phyloP scores from a whole-genome alignment of 2,113 vertebrate species.

The Triplophysa rosa region DNA sequence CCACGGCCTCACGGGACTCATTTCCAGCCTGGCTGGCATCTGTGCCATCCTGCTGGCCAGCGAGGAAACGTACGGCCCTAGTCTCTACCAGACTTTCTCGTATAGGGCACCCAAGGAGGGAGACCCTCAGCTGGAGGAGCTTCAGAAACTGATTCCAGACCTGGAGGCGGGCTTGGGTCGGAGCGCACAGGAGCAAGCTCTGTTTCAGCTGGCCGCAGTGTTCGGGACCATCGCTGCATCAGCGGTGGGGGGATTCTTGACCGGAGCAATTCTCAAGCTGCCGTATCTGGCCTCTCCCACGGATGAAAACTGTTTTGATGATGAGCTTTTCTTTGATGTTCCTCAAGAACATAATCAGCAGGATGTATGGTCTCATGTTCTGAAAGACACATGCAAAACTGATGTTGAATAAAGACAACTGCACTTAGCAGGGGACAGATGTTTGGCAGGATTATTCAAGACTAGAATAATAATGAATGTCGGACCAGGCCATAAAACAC shows the following conservation, averaged over 20 bases:
- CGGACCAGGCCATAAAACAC: neutral
- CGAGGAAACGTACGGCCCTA: constrained; percentile 65
- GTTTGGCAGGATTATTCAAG: neutral
- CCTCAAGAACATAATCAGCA: constrained; percentile 59
- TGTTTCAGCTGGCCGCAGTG: constrained; percentile 74
- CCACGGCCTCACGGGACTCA: constrained; percentile 79
- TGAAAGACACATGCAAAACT: constrained; percentile 7
- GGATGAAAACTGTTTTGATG: constrained; percentile 76
- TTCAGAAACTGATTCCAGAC: constrained; percentile 66
- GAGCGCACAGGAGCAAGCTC: constrained; percentile 67
- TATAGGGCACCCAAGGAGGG: constrained; percentile 59
- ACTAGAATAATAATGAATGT: neutral
- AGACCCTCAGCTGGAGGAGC: constrained; percentile 58
- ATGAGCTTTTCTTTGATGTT: constrained; percentile 75
- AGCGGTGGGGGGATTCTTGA: constrained; percentile 69
- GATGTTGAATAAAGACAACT: constrained; percentile 7
- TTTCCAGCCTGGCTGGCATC: constrained; percentile 73
- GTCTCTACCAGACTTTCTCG: constrained; percentile 67
- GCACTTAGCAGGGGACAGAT: neutral
- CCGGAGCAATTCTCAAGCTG: constrained; percentile 69
- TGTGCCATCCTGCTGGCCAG: constrained; percentile 67
- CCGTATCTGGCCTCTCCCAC: constrained; percentile 70
- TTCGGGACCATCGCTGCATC: constrained; percentile 66
- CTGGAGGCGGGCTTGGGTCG: constrained; percentile 66
- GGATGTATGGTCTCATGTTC: neutral